Conservation (phyloP, 2,888 invertebrate species). For the Diarsia dahlii region DNA sequence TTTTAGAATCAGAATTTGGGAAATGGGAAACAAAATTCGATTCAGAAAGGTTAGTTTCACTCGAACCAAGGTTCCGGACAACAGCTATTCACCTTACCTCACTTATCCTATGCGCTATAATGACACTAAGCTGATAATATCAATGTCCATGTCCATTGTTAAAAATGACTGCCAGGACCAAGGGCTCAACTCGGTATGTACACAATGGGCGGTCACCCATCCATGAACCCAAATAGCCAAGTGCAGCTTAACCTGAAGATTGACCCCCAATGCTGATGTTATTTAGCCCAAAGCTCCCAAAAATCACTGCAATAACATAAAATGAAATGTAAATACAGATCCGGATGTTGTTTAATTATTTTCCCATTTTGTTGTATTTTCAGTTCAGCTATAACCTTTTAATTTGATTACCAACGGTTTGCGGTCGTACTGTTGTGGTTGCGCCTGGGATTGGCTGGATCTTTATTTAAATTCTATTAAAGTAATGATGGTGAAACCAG, state of each 20-base stretch:
- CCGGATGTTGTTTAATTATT: conserved; percentile 50
- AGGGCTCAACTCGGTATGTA: no score
- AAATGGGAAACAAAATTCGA: no score
- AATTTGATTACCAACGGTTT: conserved; percentile 68
- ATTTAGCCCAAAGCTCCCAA: neutral
- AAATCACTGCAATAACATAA: conserved; percentile 24
- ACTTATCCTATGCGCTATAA: neutral
- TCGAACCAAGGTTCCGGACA: no score
- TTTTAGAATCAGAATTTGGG: no score
- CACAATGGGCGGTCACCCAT: no score
- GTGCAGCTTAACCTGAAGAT: no score
- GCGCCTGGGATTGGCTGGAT: conserved; percentile 24
- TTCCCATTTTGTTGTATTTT: conserved; percentile 50
- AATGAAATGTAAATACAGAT: conserved; percentile 43
- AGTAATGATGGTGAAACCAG: neutral
- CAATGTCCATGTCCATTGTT: neutral
- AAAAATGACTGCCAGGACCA: no score
- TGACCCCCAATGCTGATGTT: no score
- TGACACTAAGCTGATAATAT: neutral
- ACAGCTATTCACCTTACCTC: no score
- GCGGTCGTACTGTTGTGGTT: conserved; percentile 54
- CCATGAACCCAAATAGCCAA: no score
- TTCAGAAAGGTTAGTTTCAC: no score
- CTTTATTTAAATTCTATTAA: conserved; percentile 32
- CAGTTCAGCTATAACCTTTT: conserved; percentile 60